These are phyloP conservation scores for Merluccius polli DNA, from an alignment of 2,797 vertebrate genomes.

Conservation along the genomic window DNA sequence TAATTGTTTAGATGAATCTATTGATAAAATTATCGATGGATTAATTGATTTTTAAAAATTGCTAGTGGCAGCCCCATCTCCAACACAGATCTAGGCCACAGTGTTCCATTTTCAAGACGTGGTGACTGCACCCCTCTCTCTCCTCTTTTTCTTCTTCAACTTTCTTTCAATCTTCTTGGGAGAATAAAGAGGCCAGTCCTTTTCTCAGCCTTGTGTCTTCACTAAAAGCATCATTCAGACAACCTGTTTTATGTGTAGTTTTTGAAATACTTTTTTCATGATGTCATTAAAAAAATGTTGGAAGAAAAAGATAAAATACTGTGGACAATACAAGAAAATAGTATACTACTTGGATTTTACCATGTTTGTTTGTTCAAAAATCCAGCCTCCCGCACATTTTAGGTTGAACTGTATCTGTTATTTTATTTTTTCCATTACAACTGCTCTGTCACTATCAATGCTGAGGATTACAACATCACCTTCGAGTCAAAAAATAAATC, in stretches of 20 bases:
- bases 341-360: background rate
- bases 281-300: too few species aligned
- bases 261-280: background rate
- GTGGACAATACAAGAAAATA: too few species aligned
- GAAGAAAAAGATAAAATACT: too few species aligned
- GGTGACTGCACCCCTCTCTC: conserved; percentile 27
- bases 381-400: background rate
- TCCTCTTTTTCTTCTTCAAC: background rate
- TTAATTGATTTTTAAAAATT: too few species aligned
- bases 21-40: too few species aligned
- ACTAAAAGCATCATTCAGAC: background rate
- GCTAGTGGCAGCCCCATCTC: too few species aligned
- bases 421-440: background rate
- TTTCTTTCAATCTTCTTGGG: background rate
- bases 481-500: background rate
- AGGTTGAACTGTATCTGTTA: background rate
- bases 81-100: conserved; percentile 38
- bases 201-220: background rate
- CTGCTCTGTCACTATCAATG: background rate
- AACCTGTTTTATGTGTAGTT: background rate
- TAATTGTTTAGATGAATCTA: too few species aligned
- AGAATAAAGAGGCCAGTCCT: background rate
- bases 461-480: background rate
- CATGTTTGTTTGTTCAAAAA: background rate
- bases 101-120: conserved; percentile 36